Evolutionary conservation across 1,140 invertebrate species (phyloP).

Genomic region (Bombus pascuorum): DNA sequence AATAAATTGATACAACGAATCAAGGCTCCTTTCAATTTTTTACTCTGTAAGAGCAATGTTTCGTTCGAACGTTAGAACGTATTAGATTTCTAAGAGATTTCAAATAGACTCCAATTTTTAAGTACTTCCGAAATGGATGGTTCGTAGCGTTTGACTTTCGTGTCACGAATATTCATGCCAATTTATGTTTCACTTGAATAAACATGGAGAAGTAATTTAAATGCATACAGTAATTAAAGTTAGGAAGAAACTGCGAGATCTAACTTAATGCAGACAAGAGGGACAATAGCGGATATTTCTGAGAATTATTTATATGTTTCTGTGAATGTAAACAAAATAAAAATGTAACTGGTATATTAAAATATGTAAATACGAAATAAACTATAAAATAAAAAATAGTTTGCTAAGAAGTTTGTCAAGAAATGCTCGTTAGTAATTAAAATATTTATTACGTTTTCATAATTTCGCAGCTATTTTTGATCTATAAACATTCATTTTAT

Average conservation of each 20-base stretch:
- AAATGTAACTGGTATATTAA: background rate
- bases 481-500: too few relatives aligned
- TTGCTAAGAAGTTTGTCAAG: too few relatives aligned
- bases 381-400: too few relatives aligned
- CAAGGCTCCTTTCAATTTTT: background rate
- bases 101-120: background rate
- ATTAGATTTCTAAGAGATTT: background rate
- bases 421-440: too few relatives aligned
- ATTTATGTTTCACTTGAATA: constrained; percentile 1
- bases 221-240: constrained; percentile 18
- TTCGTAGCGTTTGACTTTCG: background rate
- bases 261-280: background rate
- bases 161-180: constrained; percentile 3
- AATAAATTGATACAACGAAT: too few relatives aligned
- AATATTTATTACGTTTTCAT: background rate
- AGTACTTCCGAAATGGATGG: background rate
- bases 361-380: background rate
- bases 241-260: background rate
- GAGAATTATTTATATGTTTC: background rate
- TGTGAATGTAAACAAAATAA: background rate
- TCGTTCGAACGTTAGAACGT: background rate
- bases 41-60: background rate
- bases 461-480: background rate
- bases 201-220: constrained; percentile 8
- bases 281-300: background rate